Base-by-base conservation (phyloP, 2,888 invertebrate species). In the Neocrepidodera transversa region DNA sequence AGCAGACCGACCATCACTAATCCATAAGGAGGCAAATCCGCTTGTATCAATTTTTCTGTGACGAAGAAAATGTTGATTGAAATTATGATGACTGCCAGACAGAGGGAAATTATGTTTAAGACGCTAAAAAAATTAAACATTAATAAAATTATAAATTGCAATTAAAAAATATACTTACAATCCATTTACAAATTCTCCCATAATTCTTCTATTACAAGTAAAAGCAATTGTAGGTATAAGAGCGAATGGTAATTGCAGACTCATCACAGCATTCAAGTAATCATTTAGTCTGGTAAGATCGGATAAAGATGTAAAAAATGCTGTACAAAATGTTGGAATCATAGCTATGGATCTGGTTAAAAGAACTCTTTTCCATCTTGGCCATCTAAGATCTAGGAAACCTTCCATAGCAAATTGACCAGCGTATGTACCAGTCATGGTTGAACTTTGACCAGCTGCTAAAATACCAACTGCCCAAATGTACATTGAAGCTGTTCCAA, bases 391-490 rank as follows among this genome's bases (percentile, higher is more conserved):
- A 74, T 92, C 89, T 13, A 94, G 79, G 75, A 94, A 93, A n/a
- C 93, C 93, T 84, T 92, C 91, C 92, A 92, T 92, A 0, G 89
- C 90, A 77, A 92, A 92, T 76, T 92, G 92, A 0, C 92, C 92
- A n/a, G 91, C 87, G 77, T 92, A 92, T 0, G 91, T 79, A 17
- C 89, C 89, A 0, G 92, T 90, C 90, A 90, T 90, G 5, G 92
- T 92, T 13, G 91, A 90, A 65, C 90, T 90, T 77, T 92, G 91
- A 26, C 91, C 91, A 30, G 91, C 91, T 20, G 91, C 91, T 43
- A 89, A 77, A 67, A 90, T 89, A 32, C 92, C 92, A 13, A 92
- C 81, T 0, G 89, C 92, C 92, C 92, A 92, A 70, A 92, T 90
- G 71, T 90, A 90, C 86, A 92, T 86, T 7, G 91, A 90, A 0